A percentile compares a stretch with the other conserved stretches of the same genome.
Conservation (phyloP, 2,113 vertebrate genomes). For the Oryzias melastigma region DNA sequence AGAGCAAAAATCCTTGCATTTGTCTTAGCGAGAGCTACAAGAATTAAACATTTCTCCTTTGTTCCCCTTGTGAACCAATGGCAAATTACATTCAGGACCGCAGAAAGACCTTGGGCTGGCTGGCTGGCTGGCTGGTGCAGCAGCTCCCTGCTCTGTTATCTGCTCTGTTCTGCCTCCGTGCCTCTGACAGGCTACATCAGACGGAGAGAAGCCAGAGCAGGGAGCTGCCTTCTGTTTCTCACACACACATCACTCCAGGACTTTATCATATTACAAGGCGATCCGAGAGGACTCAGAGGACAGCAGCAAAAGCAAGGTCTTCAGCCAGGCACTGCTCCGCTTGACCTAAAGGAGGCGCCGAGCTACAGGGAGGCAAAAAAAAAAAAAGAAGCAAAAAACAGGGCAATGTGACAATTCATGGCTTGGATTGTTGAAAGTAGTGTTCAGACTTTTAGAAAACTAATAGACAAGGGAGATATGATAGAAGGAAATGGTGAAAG, state of each 20-base stretch:
- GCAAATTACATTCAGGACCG: slow-evolving; percentile 65
- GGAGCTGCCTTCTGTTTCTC: slow-evolving; percentile 65
- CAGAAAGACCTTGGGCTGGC: slow-evolving; percentile 63
- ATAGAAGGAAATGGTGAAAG: slow-evolving; percentile 24
- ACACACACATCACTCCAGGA: slow-evolving; percentile 60
- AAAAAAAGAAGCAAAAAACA: slow-evolving; percentile 34
- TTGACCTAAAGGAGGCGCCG: slow-evolving; percentile 54
- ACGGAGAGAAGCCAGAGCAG: slow-evolving; percentile 67
- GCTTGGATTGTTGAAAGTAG: slow-evolving; percentile 55
- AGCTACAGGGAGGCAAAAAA: slow-evolving; percentile 29
- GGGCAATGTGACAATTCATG: slow-evolving; percentile 47
- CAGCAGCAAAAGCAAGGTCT: slow-evolving; percentile 26
- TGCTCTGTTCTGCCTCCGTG: slow-evolving; percentile 61
- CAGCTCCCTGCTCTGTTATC: slow-evolving; percentile 54
- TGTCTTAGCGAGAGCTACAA: slow-evolving; percentile 48
- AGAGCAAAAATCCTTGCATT: slow-evolving; percentile 56
- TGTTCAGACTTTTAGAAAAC: slow-evolving; percentile 33
- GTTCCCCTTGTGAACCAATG: slow-evolving; percentile 52
- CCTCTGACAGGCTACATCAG: slow-evolving; percentile 63
- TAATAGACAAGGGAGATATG: slow-evolving; percentile 38
- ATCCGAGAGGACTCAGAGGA: slow-evolving; percentile 43
- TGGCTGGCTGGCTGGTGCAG: slow-evolving; percentile 42
- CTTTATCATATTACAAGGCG: slow-evolving; percentile 66
- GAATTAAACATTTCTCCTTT: slow-evolving; percentile 65
- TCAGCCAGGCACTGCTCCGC: slow-evolving; percentile 30